Percentiles rank a stretch among this genome's conserved stretches.
phyloP scores from a whole-genome alignment of 2,797 vertebrate genomes.

The Gallinago solitaria region DNA sequence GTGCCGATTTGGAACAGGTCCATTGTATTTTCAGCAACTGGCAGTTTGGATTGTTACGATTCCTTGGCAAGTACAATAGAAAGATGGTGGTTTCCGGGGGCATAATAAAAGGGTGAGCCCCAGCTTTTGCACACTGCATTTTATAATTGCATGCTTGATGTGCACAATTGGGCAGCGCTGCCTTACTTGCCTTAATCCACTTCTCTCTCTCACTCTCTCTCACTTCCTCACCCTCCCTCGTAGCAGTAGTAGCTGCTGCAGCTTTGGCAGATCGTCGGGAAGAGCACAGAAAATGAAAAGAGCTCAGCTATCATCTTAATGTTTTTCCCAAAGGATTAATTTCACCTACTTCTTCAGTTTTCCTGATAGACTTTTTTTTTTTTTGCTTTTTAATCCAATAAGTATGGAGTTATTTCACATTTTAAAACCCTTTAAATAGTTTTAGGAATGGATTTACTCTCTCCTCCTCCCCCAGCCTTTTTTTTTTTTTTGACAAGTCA shows the following conservation, averaged over 20 bases:
- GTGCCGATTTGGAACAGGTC: constrained; percentile 34
- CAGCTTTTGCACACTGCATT: constrained; percentile 26
- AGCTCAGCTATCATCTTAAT: neutral
- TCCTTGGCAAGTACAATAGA: constrained; percentile 55
- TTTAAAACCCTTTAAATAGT: neutral
- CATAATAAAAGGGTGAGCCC: constrained; percentile 21
- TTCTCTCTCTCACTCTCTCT: neutral
- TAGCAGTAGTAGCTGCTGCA: constrained; percentile 41
- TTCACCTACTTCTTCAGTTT: constrained; percentile 58
- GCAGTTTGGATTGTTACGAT: constrained; percentile 45
- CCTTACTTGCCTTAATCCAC: constrained; percentile 41
- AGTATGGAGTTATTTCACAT: neutral
- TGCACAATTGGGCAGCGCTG: constrained; percentile 36
- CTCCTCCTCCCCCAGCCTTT: neutral
- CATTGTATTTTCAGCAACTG: constrained; percentile 55
- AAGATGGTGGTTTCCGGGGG: constrained; percentile 37
- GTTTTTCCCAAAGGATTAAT: constrained; percentile 57
- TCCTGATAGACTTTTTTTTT: neutral
- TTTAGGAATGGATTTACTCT: neutral
- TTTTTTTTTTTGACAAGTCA: constrained; percentile 46
- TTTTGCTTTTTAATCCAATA: neutral
- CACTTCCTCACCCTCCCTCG: constrained; percentile 40
- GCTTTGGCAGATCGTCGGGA: constrained; percentile 11
- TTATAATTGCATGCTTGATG: constrained; percentile 25
- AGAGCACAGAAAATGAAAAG: constrained; percentile 40